Evolutionary conservation across 2,888 invertebrate species (phyloP).

Genomic region (Griposia aprilina): DNA sequence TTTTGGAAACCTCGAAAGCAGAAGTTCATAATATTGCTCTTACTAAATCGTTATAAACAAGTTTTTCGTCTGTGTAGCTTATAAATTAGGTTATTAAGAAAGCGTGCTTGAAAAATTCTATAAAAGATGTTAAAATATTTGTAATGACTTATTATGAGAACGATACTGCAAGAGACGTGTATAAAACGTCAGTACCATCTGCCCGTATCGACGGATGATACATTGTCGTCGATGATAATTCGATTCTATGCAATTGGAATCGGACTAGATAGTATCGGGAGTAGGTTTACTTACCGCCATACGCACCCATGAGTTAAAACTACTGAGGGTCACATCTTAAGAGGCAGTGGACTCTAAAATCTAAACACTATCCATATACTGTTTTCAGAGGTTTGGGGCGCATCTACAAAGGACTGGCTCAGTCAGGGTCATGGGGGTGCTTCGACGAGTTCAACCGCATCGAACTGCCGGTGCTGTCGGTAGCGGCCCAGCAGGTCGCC

Average conservation of each 20-base stretch:
- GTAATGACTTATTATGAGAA: background rate
- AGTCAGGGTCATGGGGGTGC: conserved; percentile 99
- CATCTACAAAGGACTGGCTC: conserved; percentile 98
- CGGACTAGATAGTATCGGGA: background rate
- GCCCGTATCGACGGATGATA: background rate
- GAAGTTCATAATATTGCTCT: background rate
- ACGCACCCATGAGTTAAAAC: background rate
- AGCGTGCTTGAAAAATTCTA: background rate
- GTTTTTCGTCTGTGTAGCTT: background rate
- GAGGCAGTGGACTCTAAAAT: background rate
- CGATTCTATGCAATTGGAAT: background rate
- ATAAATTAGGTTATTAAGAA: background rate
- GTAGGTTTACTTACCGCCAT: background rate
- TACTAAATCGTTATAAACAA: no score
- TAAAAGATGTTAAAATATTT: background rate
- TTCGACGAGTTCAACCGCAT: conserved; percentile 99
- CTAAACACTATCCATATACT: background rate
- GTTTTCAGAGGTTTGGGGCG: conserved; percentile 95
- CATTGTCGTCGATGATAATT: no score
- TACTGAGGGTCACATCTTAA: background rate
- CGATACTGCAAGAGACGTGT: background rate
- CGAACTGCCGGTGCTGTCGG: conserved; percentile 96
- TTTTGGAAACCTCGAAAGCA: background rate
- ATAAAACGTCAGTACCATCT: background rate
- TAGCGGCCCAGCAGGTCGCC: conserved; percentile 99